Percentiles rank a stretch among this genome's conserved stretches.
These are phyloP conservation scores for Chrysochloris asiatica DNA, from an alignment of 2,113 vertebrate genomes.

Conservation along the genomic window DNA sequence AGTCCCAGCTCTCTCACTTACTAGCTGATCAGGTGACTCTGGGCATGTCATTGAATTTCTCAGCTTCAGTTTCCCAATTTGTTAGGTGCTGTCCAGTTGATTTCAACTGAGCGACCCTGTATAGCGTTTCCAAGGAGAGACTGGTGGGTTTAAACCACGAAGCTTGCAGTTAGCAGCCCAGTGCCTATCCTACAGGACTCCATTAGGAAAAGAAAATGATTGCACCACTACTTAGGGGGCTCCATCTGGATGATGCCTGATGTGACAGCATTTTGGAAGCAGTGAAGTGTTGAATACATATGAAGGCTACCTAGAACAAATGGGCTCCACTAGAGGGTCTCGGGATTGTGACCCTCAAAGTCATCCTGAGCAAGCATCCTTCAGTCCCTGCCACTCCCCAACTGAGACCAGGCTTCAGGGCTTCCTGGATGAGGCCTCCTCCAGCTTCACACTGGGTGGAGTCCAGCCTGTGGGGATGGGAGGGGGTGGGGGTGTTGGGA, in stretches of 20 bases:
- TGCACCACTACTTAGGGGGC: background rate
- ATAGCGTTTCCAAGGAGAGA: no score
- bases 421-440: background rate
- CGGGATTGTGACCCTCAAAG: background rate
- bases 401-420: background rate
- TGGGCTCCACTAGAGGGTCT: background rate
- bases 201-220: background rate
- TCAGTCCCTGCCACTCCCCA: background rate
- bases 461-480: no score
- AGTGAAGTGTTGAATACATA: rapidly evolving
- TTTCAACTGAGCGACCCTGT: no score
- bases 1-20: background rate
- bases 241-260: background rate
- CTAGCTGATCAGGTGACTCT: background rate
- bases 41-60: background rate
- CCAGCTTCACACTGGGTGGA: background rate
- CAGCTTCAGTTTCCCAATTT: background rate
- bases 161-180: no score
- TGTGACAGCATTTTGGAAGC: background rate
- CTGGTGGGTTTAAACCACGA: no score
- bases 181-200: no score
- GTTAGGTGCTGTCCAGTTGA: no score
- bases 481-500: no score
- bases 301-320: background rate
- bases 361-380: background rate